phyloP scores from a whole-genome alignment of 1,140 invertebrate species.

The Drosophila fuyamai region DNA sequence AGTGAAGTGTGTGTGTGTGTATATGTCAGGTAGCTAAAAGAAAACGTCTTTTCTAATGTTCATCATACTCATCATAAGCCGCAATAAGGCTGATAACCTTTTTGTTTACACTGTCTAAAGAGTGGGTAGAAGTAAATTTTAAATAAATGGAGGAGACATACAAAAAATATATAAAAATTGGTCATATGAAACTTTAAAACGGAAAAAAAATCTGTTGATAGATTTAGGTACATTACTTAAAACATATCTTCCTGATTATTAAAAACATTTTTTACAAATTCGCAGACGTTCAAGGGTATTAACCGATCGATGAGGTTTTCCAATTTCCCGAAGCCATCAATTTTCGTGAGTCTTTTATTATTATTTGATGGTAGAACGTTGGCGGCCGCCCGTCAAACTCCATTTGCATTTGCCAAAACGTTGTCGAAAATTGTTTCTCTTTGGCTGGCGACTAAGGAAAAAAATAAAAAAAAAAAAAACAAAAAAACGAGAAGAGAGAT shows the following conservation, averaged over 20 bases:
- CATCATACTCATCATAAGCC: conserved; percentile 63
- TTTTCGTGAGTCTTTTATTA: conserved; percentile 58
- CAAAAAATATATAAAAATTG: too few relatives aligned
- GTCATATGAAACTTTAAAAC: too few relatives aligned
- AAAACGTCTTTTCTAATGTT: conserved; percentile 60
- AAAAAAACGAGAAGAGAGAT: conserved; percentile 13
- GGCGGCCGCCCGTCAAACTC: conserved; percentile 66
- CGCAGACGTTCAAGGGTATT: conserved; percentile 1
- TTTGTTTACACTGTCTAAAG: conserved; percentile 14
- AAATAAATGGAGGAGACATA: too few relatives aligned
- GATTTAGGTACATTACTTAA: too few relatives aligned
- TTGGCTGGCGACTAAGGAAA: neutral
- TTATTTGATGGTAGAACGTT: conserved; percentile 51
- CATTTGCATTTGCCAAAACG: conserved; percentile 79
- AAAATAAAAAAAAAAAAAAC: conserved; percentile 2
- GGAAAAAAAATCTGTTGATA: too few relatives aligned
- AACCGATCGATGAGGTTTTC: conserved; percentile 1
- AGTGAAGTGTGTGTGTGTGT: conserved; percentile 5
- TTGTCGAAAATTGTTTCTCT: conserved; percentile 72
- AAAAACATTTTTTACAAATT: too few relatives aligned
- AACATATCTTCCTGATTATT: too few relatives aligned
- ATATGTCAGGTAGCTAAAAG: conserved; percentile 45
- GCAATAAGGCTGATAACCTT: conserved; percentile 64
- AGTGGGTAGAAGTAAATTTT: neutral
- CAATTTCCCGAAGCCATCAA: conserved; percentile 4